These are phyloP conservation scores for Xenopus laevis DNA, from an alignment of 2,113 vertebrate species.

Conservation along the genomic window DNA sequence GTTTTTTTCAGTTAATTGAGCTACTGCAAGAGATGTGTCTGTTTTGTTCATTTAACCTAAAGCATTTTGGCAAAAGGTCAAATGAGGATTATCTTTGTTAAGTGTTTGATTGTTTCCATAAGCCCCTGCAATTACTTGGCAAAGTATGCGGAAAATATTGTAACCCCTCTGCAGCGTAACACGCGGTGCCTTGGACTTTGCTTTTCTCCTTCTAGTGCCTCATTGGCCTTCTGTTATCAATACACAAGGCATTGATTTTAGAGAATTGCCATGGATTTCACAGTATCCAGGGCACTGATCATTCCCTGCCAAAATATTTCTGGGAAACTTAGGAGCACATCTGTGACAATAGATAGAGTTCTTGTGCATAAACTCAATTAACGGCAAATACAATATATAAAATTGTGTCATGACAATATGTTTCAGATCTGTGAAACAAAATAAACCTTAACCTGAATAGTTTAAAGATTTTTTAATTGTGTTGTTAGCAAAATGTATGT, in stretches of 20 bases:
- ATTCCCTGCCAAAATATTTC: slow-evolving; percentile 50
- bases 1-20: too few species aligned
- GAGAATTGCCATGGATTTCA: slow-evolving; percentile 55
- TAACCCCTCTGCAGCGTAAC: too few species aligned
- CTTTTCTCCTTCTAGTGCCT: slow-evolving; percentile 47
- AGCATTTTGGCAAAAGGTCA: neutral
- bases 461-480: slow-evolving; percentile 6
- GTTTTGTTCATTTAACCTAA: too few species aligned
- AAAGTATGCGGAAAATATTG: neutral
- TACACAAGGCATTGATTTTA: slow-evolving; percentile 52
- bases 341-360: slow-evolving; percentile 47
- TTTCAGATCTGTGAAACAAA: slow-evolving; percentile 8
- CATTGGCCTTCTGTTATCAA: slow-evolving; percentile 53
- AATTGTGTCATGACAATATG: slow-evolving; percentile 27
- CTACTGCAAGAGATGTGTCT: too few species aligned
- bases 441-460: slow-evolving; percentile 1
- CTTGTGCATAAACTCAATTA: slow-evolving; percentile 49
- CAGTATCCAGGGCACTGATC: slow-evolving; percentile 52
- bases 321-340: slow-evolving; percentile 47
- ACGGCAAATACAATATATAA: slow-evolving; percentile 28
- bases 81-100: neutral
- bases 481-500: neutral
- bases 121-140: slow-evolving; percentile 10
- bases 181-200: too few species aligned
- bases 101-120: slow-evolving; percentile 5